Percentiles rank a stretch among this genome's conserved stretches.
phyloP scores from a whole-genome alignment of 2,113 vertebrate genomes.

The Conger conger region DNA sequence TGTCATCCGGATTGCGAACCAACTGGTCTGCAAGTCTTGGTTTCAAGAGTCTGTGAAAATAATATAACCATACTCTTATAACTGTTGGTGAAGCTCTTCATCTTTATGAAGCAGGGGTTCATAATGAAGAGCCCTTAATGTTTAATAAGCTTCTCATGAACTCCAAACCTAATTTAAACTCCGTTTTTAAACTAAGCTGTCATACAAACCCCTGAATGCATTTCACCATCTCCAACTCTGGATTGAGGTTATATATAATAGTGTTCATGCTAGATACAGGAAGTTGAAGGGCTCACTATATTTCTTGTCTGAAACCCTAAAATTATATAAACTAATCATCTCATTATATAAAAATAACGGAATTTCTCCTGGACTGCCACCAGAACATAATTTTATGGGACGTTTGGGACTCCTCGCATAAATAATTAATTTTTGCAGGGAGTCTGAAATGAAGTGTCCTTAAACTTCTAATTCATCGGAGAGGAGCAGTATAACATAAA shows the following conservation, averaged over 20 bases:
- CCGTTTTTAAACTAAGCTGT: neutral
- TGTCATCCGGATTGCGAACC: neutral
- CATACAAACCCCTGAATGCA: neutral
- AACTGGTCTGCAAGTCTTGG: no score
- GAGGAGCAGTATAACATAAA: neutral
- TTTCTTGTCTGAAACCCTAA: neutral
- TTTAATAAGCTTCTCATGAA: conserved; percentile 12
- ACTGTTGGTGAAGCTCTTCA: neutral
- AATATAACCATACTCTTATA: no score
- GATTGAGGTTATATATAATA: no score
- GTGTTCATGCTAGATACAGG: no score
- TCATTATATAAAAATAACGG: neutral
- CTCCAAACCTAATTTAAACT: neutral
- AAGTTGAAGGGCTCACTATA: neutral
- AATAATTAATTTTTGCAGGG: neutral
- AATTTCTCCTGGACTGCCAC: no score
- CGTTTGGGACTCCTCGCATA: no score
- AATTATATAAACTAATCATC: neutral
- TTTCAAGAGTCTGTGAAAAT: no score
- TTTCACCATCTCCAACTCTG: neutral
- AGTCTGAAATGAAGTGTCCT: neutral
- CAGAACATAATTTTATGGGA: no score
- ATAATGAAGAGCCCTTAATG: neutral
- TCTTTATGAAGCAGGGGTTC: neutral
- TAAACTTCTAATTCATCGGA: neutral